These are phyloP conservation scores for Actinia equina DNA, from an alignment of 64 coral and sea anemone species.

Conservation along the genomic window DNA sequence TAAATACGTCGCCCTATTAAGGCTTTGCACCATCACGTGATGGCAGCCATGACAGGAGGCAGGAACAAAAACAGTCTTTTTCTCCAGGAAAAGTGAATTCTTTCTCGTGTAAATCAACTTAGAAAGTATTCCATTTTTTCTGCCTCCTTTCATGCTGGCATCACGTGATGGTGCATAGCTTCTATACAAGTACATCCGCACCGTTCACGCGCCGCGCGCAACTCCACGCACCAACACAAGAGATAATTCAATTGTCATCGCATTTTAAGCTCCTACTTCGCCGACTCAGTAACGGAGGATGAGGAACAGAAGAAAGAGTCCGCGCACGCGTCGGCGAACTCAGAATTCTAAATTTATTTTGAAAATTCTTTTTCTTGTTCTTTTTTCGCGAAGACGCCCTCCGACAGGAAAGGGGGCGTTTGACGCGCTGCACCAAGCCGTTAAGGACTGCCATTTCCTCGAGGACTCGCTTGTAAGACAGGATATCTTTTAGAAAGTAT, in stretches of 20 bases:
- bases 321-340: conserved; percentile 24
- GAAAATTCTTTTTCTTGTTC: conserved; percentile 21
- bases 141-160: too few relatives aligned
- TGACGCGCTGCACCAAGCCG: conserved; percentile 49
- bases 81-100: too few relatives aligned
- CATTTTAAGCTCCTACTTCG: not conserved
- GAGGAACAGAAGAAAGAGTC: not conserved
- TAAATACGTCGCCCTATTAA: not conserved
- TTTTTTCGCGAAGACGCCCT: conserved; percentile 19
- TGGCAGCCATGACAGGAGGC: too few relatives aligned
- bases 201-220: not conserved
- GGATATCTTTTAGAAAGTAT: conserved; percentile 57
- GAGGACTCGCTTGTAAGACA: conserved; percentile 41
- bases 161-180: too few relatives aligned
- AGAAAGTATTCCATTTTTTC: too few relatives aligned
- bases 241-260: not conserved
- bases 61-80: too few relatives aligned
- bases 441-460: conserved; percentile 64
- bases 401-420: conserved; percentile 37
- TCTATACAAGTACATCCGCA: too few relatives aligned
- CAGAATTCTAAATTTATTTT: conserved; percentile 12
- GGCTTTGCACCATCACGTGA: too few relatives aligned
- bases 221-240: not conserved
- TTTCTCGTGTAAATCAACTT: too few relatives aligned
- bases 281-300: conserved; percentile 8